Percentiles rank a stretch among this genome's conserved stretches.
These are phyloP conservation scores for Mus minutoides DNA, from an alignment of 2,797 vertebrate species.

Conservation along the genomic window DNA sequence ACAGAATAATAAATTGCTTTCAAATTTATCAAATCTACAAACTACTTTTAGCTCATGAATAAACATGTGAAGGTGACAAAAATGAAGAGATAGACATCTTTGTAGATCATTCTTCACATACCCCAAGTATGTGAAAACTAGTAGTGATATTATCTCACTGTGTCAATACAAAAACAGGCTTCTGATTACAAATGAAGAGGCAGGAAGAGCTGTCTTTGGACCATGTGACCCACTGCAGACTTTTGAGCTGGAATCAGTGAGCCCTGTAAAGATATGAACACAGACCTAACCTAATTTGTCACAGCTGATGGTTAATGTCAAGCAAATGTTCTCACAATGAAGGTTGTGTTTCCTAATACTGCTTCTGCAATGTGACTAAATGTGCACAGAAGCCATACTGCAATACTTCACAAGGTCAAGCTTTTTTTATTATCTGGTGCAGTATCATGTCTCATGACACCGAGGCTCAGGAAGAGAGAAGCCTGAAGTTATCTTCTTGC, in stretches of 20 bases:
- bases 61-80: neutral
- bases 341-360: neutral
- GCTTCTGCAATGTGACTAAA: neutral
- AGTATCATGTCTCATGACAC: neutral
- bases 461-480: neutral
- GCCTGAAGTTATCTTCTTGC: neutral
- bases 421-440: neutral
- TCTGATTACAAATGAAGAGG: neutral
- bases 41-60: neutral
- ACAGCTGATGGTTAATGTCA: neutral
- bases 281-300: neutral
- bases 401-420: neutral
- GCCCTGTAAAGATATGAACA: neutral
- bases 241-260: neutral
- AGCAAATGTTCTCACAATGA: neutral
- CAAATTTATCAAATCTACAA: neutral
- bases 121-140: no score
- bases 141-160: neutral
- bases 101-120: neutral
- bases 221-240: no score
- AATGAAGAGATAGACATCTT: neutral
- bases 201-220: neutral
- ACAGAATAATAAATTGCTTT: neutral
- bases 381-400: neutral
- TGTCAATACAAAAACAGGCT: neutral